Evolutionary conservation across 2,797 vertebrate species (phyloP).

Genomic region (Malacoctenus gilli): DNA sequence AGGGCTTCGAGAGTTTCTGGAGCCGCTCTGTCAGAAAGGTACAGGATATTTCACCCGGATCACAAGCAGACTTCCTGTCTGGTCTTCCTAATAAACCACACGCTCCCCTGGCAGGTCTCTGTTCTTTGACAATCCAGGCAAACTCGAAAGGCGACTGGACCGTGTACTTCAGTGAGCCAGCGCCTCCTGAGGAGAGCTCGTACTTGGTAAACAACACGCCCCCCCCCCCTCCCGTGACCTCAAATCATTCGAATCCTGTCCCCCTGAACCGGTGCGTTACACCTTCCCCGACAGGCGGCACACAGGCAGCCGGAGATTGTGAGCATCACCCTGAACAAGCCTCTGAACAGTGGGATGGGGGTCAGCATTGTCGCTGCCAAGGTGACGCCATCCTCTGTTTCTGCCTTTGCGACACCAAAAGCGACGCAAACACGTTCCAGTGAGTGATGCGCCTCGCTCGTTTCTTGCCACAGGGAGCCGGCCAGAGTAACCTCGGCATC

Average conservation of each 20-base stretch:
- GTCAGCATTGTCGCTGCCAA: conserved; percentile 96
- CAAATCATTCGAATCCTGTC: neutral
- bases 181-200: conserved; percentile 18
- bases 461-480: conserved; percentile 83
- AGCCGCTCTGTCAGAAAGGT: conserved; percentile 91
- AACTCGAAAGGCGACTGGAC: conserved; percentile 89
- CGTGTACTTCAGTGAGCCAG: conserved; percentile 84
- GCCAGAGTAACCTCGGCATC: conserved; percentile 91
- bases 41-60: neutral
- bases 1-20: conserved; percentile 92
- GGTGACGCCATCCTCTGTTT: conserved; percentile 72
- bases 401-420: neutral
- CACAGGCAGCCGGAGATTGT: conserved; percentile 83
- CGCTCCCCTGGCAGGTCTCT: conserved; percentile 82
- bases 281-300: conserved; percentile 23
- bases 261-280: neutral
- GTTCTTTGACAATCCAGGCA: conserved; percentile 81
- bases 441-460: conserved; percentile 3
- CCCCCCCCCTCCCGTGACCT: neutral
- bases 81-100: neutral
- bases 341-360: conserved; percentile 89
- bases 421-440: neutral
- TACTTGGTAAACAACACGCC: conserved; percentile 46
- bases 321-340: conserved; percentile 88
- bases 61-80: neutral